A percentile compares a stretch with the other conserved stretches of the same genome.
phyloP scores from a whole-genome alignment of 2,888 invertebrate genomes.

The Coleophora deauratella region DNA sequence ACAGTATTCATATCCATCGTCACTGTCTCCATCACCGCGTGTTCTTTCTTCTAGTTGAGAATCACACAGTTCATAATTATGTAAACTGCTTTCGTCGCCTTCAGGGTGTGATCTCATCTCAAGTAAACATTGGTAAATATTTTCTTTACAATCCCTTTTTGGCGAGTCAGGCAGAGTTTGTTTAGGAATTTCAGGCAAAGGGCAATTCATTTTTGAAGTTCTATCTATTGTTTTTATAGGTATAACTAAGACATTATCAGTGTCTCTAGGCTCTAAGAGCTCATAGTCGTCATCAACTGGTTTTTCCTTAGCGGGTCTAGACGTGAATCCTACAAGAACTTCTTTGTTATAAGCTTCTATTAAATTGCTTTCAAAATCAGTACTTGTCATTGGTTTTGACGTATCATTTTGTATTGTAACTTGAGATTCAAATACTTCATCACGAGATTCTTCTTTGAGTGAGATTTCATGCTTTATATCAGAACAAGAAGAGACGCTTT shows the following conservation, averaged over 20 bases:
- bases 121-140: slow-evolving; percentile 61
- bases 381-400: slow-evolving; percentile 31
- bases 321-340: slow-evolving; percentile 47
- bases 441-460: slow-evolving; percentile 34
- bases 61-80: slow-evolving; percentile 70
- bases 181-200: slow-evolving; percentile 66
- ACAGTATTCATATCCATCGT: slow-evolving; percentile 68
- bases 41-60: slow-evolving; percentile 57
- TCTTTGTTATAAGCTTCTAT: slow-evolving; percentile 63
- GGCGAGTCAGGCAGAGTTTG: slow-evolving; percentile 21
- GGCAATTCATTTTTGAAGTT: slow-evolving; percentile 60
- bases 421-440: slow-evolving; percentile 9
- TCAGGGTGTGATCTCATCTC: slow-evolving; percentile 67
- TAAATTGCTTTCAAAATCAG: slow-evolving; percentile 61
- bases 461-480: slow-evolving; percentile 28
- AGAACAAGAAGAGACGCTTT: slow-evolving; percentile 29
- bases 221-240: slow-evolving; percentile 46
- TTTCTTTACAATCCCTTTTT: slow-evolving; percentile 32
- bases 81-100: slow-evolving; percentile 64
- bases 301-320: slow-evolving; percentile 37
- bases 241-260: slow-evolving; percentile 46
- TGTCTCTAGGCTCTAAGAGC: slow-evolving; percentile 51
- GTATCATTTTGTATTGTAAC: slow-evolving; percentile 9
- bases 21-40: slow-evolving; percentile 62
- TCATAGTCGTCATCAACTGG: slow-evolving; percentile 62